phyloP scores from a whole-genome alignment of 2,113 vertebrate species.

The Vanacampus margaritifer region DNA sequence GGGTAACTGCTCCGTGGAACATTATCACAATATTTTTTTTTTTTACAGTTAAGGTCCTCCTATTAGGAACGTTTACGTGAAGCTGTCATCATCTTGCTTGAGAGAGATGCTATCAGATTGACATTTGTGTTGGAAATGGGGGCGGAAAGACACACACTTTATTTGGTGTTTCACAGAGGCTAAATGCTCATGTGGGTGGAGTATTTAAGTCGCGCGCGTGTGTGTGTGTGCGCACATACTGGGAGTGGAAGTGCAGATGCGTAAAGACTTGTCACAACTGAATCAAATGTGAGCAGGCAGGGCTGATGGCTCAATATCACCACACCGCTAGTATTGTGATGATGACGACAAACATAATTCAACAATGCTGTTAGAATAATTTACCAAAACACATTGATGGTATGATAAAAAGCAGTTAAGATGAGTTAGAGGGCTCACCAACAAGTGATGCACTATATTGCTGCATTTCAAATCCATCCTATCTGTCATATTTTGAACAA shows the following conservation, averaged over 20 bases:
- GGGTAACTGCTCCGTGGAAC: constrained; percentile 9
- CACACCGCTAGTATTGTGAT: neutral
- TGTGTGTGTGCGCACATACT: constrained; percentile 1
- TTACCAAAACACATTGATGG: neutral
- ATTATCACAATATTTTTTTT: constrained; percentile 2
- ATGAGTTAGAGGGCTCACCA: neutral
- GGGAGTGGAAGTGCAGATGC: constrained; percentile 12
- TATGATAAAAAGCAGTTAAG: neutral
- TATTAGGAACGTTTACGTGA: constrained; percentile 6
- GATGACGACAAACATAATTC: neutral
- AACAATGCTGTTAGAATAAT: neutral
- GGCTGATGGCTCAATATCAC: neutral
- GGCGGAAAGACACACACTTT: neutral
- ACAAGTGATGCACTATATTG: neutral
- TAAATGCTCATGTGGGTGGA: constrained; percentile 41
- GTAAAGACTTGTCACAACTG: constrained; percentile 6
- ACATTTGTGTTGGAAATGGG: constrained; percentile 7
- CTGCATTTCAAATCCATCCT: neutral
- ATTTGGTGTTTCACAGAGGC: constrained; percentile 4
- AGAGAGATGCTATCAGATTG: neutral
- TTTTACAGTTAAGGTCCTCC: constrained; percentile 10
- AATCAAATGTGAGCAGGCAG: neutral
- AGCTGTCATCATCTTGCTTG: neutral
- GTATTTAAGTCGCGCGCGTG: constrained; percentile 35
- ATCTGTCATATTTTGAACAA: neutral